Percentiles rank a stretch among this genome's conserved stretches.
phyloP scores from a whole-genome alignment of 64 coral and sea anemone species.

The Acropora tenuis region DNA sequence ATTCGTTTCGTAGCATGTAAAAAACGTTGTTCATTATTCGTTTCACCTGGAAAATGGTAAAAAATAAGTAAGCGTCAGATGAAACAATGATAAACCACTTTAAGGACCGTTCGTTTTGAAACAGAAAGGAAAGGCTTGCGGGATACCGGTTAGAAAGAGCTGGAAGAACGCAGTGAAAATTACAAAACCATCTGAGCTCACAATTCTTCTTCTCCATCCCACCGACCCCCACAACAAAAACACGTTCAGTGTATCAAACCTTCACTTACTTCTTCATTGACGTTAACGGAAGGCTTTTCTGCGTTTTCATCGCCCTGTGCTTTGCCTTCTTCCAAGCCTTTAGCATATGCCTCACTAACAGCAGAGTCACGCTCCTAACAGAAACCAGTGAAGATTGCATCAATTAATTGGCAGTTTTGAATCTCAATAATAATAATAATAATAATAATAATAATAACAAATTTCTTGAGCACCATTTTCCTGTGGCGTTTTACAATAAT shows the following conservation, averaged over 20 bases:
- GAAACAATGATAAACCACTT: too few relatives aligned
- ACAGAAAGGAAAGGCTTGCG: too few relatives aligned
- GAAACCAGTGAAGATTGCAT: background rate
- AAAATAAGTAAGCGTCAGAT: background rate
- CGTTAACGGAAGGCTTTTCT: conserved; percentile 10
- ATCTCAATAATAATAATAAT: too few relatives aligned
- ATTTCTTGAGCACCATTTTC: too few relatives aligned
- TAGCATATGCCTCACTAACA: conserved; percentile 49
- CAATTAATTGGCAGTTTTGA: background rate
- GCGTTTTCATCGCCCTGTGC: background rate
- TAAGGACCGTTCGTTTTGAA: too few relatives aligned
- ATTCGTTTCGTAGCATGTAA: conserved; percentile 82
- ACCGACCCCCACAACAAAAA: too few relatives aligned
- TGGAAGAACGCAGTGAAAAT: too few relatives aligned
- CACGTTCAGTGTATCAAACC: background rate
- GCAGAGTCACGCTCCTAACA: conserved; percentile 65
- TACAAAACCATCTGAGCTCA: too few relatives aligned
- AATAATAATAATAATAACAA: too few relatives aligned
- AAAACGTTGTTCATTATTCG: conserved; percentile 95
- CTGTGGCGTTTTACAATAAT: too few relatives aligned
- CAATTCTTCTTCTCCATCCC: too few relatives aligned
- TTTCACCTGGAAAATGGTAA: conserved; percentile 65
- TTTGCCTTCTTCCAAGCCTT: conserved; percentile 45
- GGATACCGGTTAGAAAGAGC: too few relatives aligned
- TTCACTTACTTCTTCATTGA: conserved; percentile 57